Conservation (phyloP, 2,797 vertebrate species). For the Gila robusta region DNA sequence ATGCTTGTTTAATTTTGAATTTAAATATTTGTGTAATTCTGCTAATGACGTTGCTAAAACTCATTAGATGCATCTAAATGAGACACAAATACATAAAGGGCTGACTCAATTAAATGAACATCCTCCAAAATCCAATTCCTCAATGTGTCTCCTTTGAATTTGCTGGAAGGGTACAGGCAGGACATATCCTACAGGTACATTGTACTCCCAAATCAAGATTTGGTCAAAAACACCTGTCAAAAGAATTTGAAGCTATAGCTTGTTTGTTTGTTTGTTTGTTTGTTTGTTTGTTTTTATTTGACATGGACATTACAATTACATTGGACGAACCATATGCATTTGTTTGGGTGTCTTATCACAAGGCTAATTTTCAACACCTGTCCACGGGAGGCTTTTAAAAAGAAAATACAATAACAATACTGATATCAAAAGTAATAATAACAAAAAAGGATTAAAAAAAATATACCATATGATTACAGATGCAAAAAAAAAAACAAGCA, state of each 20-base stretch:
- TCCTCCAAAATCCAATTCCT: conserved; percentile 1
- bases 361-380: too few relatives aligned
- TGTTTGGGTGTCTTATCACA: too few relatives aligned
- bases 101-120: neutral
- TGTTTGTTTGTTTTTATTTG: too few relatives aligned
- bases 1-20: neutral
- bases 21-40: conserved; percentile 23
- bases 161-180: neutral
- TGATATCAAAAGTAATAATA: too few relatives aligned
- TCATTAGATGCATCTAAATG: conserved; percentile 12
- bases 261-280: too few relatives aligned
- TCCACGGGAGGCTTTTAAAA: too few relatives aligned
- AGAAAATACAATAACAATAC: too few relatives aligned
- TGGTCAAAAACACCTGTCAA: neutral
- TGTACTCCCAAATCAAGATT: conserved; percentile 6
- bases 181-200: conserved; percentile 14
- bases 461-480: too few relatives aligned
- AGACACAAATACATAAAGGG: conserved; percentile 17
- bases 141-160: conserved; percentile 14
- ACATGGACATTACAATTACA: too few relatives aligned
- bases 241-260: neutral
- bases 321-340: too few relatives aligned
- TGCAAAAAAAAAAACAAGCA: too few relatives aligned
- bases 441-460: too few relatives aligned
- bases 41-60: conserved; percentile 20